A percentile compares a stretch with the other conserved stretches of the same genome.
These are phyloP conservation scores for Paramormyrops kingsleyae DNA, from an alignment of 2,113 vertebrate species.

Conservation along the genomic window DNA sequence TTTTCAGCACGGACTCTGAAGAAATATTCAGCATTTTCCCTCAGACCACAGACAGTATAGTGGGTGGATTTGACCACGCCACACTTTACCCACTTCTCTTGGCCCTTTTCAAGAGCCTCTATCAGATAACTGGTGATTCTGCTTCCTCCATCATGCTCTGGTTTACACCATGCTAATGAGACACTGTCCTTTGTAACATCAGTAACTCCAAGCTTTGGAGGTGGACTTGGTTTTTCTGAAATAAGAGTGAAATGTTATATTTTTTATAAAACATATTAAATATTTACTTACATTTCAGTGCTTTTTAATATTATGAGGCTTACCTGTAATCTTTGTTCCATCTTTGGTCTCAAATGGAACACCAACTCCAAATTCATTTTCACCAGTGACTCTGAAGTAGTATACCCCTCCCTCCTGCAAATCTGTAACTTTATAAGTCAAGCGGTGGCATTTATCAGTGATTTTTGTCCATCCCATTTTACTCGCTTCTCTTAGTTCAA, in stretches of 20 bases:
- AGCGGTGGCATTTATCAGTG: conserved; percentile 81
- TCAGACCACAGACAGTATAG: conserved; percentile 77
- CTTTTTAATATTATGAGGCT: conserved; percentile 19
- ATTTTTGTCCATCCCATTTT: conserved; percentile 93
- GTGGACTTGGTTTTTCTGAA: conserved; percentile 94
- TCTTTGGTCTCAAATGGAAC: conserved; percentile 81
- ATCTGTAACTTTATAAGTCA: conserved; percentile 82
- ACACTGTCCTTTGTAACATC: conserved; percentile 85
- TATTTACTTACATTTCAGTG: not conserved
- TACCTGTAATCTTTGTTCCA: conserved; percentile 94
- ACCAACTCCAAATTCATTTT: conserved; percentile 91
- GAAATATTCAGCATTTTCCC: conserved; percentile 87
- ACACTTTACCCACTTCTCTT: conserved; percentile 93
- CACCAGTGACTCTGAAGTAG: conserved; percentile 89
- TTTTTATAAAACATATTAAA: not conserved
- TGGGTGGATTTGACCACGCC: conserved; percentile 78
- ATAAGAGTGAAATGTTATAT: not conserved
- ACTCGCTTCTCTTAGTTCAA: conserved; percentile 93
- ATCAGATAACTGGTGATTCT: conserved; percentile 80
- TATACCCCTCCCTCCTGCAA: conserved; percentile 86
- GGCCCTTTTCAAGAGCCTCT: conserved; percentile 88
- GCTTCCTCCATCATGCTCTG: conserved; percentile 94
- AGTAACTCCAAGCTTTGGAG: conserved; percentile 84
- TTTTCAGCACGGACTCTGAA: conserved; percentile 95
- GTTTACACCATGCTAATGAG: conserved; percentile 84